These are phyloP conservation scores for Picathartes gymnocephalus DNA, from an alignment of 2,113 vertebrate species.

Conservation along the genomic window DNA sequence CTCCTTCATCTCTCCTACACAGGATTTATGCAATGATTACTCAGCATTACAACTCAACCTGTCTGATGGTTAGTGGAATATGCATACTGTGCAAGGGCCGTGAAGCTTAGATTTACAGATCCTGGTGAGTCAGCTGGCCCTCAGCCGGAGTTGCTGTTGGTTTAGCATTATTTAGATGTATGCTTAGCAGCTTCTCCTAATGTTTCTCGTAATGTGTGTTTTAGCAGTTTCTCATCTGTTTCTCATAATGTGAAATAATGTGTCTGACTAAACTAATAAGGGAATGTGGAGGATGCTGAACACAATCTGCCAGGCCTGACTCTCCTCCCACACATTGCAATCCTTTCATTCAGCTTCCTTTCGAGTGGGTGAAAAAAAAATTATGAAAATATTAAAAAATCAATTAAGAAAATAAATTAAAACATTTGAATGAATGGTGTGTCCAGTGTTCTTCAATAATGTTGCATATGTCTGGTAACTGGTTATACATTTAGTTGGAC, in stretches of 20 bases:
- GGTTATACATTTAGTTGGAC: not conserved
- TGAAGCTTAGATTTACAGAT: not conserved
- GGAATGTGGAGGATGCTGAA: conserved; percentile 12
- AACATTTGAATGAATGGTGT: not conserved
- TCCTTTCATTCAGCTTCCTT: not conserved
- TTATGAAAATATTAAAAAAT: not conserved
- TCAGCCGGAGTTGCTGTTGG: conserved; percentile 35
- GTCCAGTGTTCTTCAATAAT: not conserved
- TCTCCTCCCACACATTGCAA: not conserved
- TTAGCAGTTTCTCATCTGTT: conserved; percentile 55
- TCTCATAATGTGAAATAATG: conserved; percentile 52
- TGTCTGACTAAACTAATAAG: conserved; percentile 50
- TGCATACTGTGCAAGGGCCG: not conserved
- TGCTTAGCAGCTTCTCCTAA: conserved; percentile 25
- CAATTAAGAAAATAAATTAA: not conserved
- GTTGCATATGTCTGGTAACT: not conserved
- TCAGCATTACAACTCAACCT: conserved; percentile 5
- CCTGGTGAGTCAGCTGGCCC: conserved; percentile 40
- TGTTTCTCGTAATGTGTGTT: conserved; percentile 41
- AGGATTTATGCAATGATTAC: not conserved
- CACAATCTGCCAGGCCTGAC: not conserved
- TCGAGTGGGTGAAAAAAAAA: not conserved
- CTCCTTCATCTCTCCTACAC: not conserved
- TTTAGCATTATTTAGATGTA: conserved; percentile 49
- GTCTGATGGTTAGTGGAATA: not conserved